Evolutionary conservation across 2,797 vertebrate species (phyloP).

Genomic region (Vireo griseus): DNA sequence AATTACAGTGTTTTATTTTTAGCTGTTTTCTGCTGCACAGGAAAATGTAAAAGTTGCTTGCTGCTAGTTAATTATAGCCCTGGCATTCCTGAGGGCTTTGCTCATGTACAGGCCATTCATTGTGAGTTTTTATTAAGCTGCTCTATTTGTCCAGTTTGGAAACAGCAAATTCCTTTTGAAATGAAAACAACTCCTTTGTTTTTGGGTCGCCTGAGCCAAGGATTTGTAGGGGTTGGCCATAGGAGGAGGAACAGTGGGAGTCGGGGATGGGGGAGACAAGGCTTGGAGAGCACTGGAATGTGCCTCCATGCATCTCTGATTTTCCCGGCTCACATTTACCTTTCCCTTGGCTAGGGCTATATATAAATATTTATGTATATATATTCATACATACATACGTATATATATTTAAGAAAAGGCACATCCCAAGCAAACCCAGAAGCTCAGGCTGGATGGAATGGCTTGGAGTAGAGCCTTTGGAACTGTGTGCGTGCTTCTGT

Average conservation of each 20-base stretch:
- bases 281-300: background rate
- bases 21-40: conserved; percentile 69
- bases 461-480: conserved; percentile 4
- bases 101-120: conserved; percentile 73
- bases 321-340: background rate
- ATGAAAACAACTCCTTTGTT: conserved; percentile 68
- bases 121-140: conserved; percentile 72
- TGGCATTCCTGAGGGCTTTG: conserved; percentile 72
- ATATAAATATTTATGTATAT: conserved; percentile 47
- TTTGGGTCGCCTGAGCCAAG: conserved; percentile 53
- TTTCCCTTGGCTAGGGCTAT: background rate
- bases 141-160: conserved; percentile 70
- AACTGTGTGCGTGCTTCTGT: background rate
- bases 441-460: conserved; percentile 15
- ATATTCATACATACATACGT: background rate
- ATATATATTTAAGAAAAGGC: background rate
- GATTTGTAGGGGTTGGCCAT: conserved; percentile 35
- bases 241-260: conserved; percentile 40
- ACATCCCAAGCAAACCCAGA: background rate
- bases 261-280: background rate
- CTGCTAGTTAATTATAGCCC: conserved; percentile 74
- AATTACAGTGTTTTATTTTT: conserved; percentile 73
- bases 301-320: background rate
- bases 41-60: conserved; percentile 71
- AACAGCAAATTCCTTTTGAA: conserved; percentile 69